phyloP scores from a whole-genome alignment of 2,113 vertebrate genomes.

The Psephotus haematonotus region DNA sequence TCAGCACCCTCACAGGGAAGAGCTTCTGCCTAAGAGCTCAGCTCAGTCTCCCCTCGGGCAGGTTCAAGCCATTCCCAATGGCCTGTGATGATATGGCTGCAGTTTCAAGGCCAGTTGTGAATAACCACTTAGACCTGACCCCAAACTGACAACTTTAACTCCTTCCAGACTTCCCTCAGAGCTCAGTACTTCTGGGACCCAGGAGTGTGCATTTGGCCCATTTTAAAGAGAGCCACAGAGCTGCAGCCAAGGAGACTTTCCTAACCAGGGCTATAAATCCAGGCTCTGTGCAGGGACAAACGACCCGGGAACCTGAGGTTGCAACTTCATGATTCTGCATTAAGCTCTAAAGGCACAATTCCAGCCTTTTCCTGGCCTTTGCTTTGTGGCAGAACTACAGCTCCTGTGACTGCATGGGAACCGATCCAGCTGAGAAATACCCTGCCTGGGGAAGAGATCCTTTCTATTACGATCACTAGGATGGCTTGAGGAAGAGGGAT shows the following conservation, averaged over 20 bases:
- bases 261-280: conserved; percentile 48
- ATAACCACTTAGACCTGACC: not conserved
- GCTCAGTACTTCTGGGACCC: not conserved
- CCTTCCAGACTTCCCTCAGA: conserved; percentile 3
- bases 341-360: conserved; percentile 33
- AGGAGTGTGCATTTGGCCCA: conserved; percentile 1
- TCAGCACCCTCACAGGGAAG: not conserved
- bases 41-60: not conserved
- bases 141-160: not conserved
- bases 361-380: conserved; percentile 50
- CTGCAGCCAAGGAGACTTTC: conserved; percentile 35
- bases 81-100: not conserved
- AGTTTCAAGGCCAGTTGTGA: not conserved
- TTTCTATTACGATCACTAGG: not conserved
- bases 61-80: not conserved
- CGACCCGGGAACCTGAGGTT: conserved; percentile 43
- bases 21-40: not conserved
- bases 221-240: not conserved
- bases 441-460: not conserved
- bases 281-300: conserved; percentile 24
- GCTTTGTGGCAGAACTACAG: conserved; percentile 44
- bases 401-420: conserved; percentile 24
- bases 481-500: not conserved
- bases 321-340: conserved; percentile 41
- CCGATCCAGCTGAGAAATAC: conserved; percentile 37